These are phyloP conservation scores for Spodoptera exigua DNA, from an alignment of 2,888 invertebrate genomes.

Conservation along the genomic window DNA sequence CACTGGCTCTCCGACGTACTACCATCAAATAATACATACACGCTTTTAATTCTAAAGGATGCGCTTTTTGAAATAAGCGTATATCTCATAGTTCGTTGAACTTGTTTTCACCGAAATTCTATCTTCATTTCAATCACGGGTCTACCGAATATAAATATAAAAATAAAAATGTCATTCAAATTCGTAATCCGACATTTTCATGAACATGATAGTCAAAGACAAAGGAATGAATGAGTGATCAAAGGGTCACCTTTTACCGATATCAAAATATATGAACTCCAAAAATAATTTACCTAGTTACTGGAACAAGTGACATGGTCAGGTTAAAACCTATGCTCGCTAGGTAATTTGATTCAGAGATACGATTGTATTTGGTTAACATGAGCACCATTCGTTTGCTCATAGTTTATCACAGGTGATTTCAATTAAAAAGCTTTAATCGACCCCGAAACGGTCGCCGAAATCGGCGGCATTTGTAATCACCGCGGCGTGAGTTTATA, in stretches of 20 bases:
- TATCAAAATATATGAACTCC: conserved; percentile 19
- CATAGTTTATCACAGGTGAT: conserved; percentile 73
- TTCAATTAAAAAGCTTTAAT: conserved; percentile 86
- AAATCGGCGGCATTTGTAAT: conserved; percentile 86
- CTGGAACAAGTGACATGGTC: conserved; percentile 26
- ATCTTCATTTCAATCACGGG: not conserved
- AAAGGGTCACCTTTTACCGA: conserved; percentile 31
- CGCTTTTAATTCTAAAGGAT: conserved; percentile 61
- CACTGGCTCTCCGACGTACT: conserved; percentile 50
- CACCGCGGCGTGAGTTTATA: conserved; percentile 85
- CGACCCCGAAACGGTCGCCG: conserved; percentile 80
- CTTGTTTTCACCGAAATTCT: not conserved
- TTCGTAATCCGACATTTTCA: conserved; percentile 19
- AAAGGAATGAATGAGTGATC: conserved; percentile 37
- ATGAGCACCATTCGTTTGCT: conserved; percentile 43
- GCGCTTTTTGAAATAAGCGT: conserved; percentile 13
- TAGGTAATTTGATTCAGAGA: conserved; percentile 50
- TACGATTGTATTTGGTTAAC: conserved; percentile 53
- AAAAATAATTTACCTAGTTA: conserved; percentile 35
- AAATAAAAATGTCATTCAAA: conserved; percentile 33
- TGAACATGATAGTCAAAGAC: conserved; percentile 22
- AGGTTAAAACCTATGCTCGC: conserved; percentile 29
- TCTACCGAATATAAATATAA: conserved; percentile 2
- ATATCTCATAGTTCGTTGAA: conserved; percentile 5
- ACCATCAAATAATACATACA: conserved; percentile 64